These are phyloP conservation scores for Epizoanthus fatuus DNA, from an alignment of 92 coral and sea anemone genomes.

Conservation along the genomic window DNA sequence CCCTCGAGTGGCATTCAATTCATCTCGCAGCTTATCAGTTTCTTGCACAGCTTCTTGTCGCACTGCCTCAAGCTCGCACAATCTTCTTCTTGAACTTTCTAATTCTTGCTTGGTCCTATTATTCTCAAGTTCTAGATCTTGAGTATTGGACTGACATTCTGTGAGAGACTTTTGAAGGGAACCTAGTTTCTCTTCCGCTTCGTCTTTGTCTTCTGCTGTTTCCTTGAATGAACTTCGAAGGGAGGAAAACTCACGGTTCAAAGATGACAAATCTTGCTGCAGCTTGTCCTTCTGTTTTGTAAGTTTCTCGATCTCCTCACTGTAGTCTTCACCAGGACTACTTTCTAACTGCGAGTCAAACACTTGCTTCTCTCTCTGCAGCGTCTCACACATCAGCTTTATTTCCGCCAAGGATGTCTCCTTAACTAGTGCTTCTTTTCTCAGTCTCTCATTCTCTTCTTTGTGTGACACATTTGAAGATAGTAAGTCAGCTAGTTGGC, in stretches of 20 bases:
- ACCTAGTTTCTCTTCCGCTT: conserved; percentile 64
- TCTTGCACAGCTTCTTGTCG: conserved; percentile 50
- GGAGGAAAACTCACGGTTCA: conserved; percentile 61
- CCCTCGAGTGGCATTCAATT: conserved; percentile 60
- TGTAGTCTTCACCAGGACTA: conserved; percentile 50
- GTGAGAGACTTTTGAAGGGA: conserved; percentile 48
- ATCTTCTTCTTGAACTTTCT: conserved; percentile 49
- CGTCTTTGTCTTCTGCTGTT: conserved; percentile 55
- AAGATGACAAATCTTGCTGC: conserved; percentile 57
- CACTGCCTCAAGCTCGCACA: conserved; percentile 56
- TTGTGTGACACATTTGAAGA: conserved; percentile 48
- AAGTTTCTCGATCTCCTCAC: conserved; percentile 51
- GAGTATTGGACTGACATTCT: conserved; percentile 52
- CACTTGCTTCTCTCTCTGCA: conserved; percentile 65
- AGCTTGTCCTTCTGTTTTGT: conserved; percentile 71
- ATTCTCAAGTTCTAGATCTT: conserved; percentile 66
- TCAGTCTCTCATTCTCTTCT: conserved; percentile 66
- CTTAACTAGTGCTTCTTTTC: conserved; percentile 51
- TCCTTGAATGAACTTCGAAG: conserved; percentile 51
- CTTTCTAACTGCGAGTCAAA: conserved; percentile 65
- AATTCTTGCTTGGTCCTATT: conserved; percentile 64
- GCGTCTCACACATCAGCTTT: conserved; percentile 68
- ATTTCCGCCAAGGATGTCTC: conserved; percentile 74
- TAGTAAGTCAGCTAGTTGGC: conserved; percentile 56
- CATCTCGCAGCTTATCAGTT: conserved; percentile 56